Evolutionary conservation across 92 coral and sea anemone species (phyloP).

Genomic region (Virgularia gustaviana): DNA sequence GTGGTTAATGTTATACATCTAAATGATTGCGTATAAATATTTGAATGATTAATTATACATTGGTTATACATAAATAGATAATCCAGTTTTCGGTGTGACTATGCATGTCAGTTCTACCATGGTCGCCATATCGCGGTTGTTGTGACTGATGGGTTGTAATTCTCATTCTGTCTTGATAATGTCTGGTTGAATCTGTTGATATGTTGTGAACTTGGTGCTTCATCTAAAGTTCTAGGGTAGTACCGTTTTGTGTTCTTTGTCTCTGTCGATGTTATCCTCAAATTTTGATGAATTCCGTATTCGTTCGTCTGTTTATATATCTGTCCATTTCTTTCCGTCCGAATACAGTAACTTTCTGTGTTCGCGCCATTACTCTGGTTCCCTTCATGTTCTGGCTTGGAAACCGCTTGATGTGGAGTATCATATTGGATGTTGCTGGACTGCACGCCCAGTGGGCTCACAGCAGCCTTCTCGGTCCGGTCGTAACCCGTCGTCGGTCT

Average conservation of each 20-base stretch:
- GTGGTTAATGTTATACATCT: too few relatives aligned
- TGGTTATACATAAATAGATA: background rate
- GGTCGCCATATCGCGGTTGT: constrained; percentile 2
- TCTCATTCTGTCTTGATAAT: too few relatives aligned
- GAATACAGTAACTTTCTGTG: background rate
- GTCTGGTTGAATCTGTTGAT: background rate
- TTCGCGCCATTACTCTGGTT: background rate
- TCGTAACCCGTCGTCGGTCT: background rate
- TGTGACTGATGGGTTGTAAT: too few relatives aligned
- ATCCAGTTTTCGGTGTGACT: too few relatives aligned
- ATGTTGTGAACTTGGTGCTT: background rate
- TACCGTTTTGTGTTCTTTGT: background rate
- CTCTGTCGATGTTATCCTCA: background rate
- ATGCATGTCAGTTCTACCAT: constrained; percentile 1
- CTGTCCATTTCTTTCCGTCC: background rate
- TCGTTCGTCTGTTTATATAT: background rate
- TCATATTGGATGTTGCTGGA: constrained; percentile 16
- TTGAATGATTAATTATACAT: background rate
- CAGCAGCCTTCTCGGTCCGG: background rate
- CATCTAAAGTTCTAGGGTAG: background rate
- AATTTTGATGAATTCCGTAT: background rate
- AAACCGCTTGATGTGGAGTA: constrained; percentile 18
- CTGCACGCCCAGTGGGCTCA: background rate
- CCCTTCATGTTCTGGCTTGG: background rate
- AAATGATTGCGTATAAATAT: too few relatives aligned